These are phyloP conservation scores for Artibeus lituratus DNA, from an alignment of 2,797 vertebrate species.

Conservation along the genomic window DNA sequence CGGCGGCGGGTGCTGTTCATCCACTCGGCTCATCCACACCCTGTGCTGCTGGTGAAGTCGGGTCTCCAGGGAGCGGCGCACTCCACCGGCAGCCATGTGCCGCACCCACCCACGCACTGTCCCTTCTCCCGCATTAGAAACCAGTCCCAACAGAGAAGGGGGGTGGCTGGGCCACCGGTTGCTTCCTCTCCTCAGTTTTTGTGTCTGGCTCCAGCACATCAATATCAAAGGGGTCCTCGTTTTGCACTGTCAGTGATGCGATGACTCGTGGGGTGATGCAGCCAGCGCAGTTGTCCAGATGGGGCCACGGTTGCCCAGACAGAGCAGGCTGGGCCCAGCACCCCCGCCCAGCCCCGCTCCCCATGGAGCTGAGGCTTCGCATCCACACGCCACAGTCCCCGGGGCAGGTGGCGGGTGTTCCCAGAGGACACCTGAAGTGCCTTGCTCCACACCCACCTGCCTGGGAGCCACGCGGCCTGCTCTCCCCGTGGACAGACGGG, in stretches of 20 bases:
- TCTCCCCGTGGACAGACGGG: rapidly evolving
- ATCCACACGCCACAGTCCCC: rapidly evolving
- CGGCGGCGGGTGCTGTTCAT: rapidly evolving
- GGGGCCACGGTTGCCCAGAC: background rate
- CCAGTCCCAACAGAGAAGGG: too few species aligned
- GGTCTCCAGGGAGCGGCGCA: rapidly evolving
- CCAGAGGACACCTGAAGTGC: rapidly evolving
- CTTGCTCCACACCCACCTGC: rapidly evolving
- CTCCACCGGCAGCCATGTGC: rapidly evolving
- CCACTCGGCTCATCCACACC: rapidly evolving
- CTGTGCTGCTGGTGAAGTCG: too few species aligned
- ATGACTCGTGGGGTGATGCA: background rate
- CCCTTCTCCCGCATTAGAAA: background rate
- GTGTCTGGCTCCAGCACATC: rapidly evolving
- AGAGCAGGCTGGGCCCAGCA: background rate
- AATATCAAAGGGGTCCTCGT: background rate
- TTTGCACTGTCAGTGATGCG: too few species aligned
- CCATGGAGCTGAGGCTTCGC: background rate
- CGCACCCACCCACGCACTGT: rapidly evolving
- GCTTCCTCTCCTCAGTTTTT: background rate
- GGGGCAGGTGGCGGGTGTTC: background rate
- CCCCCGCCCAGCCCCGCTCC: background rate
- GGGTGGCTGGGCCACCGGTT: background rate
- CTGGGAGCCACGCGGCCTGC: background rate
- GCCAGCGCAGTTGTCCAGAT: background rate